Evolutionary conservation across 2,113 vertebrate genomes (phyloP).

Genomic region (Apaloderma vittatum): DNA sequence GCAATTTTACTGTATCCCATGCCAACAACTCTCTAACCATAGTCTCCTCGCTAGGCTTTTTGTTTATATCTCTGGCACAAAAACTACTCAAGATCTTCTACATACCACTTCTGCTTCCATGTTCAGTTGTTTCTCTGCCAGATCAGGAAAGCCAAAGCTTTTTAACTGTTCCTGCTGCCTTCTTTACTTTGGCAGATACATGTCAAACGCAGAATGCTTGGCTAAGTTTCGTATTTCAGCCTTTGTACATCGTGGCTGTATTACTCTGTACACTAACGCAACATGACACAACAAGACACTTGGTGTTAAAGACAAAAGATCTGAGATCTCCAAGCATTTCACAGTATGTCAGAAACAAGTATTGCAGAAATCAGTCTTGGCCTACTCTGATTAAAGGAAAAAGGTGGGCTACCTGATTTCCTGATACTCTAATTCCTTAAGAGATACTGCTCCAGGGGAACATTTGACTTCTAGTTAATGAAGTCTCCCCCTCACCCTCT

Average conservation of each 20-base stretch:
- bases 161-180: background rate
- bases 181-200: background rate
- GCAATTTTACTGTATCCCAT: background rate
- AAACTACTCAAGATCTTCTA: background rate
- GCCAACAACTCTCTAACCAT: background rate
- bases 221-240: background rate
- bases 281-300: conserved; percentile 24
- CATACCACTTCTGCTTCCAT: background rate
- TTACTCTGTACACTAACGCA: background rate
- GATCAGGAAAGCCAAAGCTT: background rate
- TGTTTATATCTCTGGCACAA: background rate
- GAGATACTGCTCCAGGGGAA: conserved; percentile 48
- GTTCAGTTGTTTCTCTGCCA: background rate
- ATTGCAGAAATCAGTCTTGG: background rate
- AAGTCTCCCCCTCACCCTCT: background rate
- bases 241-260: background rate
- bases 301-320: conserved; percentile 22
- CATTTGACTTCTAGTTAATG: background rate
- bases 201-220: background rate
- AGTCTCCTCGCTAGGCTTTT: background rate
- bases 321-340: background rate
- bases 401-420: conserved; percentile 29
- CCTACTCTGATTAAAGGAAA: conserved; percentile 38
- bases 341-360: background rate
- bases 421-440: conserved; percentile 53